Conservation (phyloP, 2,888 invertebrate species). For the Oxycera nigricornis region DNA sequence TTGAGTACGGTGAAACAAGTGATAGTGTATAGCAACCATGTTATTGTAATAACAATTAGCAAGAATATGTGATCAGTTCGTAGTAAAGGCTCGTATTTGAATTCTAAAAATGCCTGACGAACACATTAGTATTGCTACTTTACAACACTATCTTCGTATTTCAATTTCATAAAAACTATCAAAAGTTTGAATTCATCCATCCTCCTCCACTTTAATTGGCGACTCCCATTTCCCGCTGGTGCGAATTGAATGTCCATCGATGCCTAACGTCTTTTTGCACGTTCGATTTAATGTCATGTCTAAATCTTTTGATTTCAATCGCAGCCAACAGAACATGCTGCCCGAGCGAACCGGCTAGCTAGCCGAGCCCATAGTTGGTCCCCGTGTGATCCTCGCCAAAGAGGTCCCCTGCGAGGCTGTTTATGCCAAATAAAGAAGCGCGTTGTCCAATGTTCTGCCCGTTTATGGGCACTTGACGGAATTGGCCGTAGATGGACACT, state of each 20-base stretch:
- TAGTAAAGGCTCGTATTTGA: no score
- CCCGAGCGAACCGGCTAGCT: background rate
- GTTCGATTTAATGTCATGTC: slow-evolving; percentile 40
- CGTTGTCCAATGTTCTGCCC: slow-evolving; percentile 30
- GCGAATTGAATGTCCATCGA: background rate
- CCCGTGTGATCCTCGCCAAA: slow-evolving; percentile 26
- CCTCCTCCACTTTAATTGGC: no score
- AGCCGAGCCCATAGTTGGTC: background rate
- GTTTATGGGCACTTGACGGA: slow-evolving; percentile 39
- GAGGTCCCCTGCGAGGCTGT: slow-evolving; percentile 31
- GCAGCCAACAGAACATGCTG: background rate
- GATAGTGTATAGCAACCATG: no score
- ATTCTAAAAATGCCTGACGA: no score
- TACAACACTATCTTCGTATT: no score
- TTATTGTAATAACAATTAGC: no score
- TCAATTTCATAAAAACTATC: no score
- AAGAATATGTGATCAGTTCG: no score
- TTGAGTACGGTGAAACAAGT: no score
- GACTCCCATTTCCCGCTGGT: background rate
- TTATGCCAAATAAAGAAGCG: slow-evolving; percentile 39
- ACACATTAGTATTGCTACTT: no score
- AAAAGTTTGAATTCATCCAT: no score
- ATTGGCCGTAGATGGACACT: slow-evolving; percentile 29
- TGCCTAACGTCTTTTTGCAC: slow-evolving; percentile 33
- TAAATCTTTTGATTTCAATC: slow-evolving; percentile 40